Base-by-base conservation (phyloP, 2,113 vertebrate genomes). In the Dunckerocampus dactyliophorus region DNA sequence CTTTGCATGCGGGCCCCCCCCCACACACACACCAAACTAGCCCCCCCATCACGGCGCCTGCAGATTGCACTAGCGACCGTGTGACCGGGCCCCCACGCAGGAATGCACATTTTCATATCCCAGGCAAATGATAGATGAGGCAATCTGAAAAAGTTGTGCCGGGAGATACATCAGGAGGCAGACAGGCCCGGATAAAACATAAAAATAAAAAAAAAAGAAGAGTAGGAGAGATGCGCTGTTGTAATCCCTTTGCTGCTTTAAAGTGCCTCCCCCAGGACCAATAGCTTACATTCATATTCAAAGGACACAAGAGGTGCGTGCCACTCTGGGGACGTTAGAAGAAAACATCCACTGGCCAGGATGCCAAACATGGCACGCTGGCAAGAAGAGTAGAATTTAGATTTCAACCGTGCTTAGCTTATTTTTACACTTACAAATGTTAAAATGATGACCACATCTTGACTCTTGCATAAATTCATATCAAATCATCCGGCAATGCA, bases 41-140 rank as follows among this genome's bases (percentile, higher is more conserved):
- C 9, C 4, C 24, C 52, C 31, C 28, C 7, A 2, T n/a, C 28
- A 74, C 79, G 81, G 83, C 83, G 72, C 69, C 55, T 76, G 59
- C 83, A 83, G 82, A 88, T 87, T 84, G 81, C 62, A 72, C 71
- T 77, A 21, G 59, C 84, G 84, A 87, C 76, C 82, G 76, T 68
- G 71, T 74, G 74, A 76, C 81, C 76, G 59, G 63, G 69, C 64
- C 73, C 67, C 64, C 62, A 80, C 75, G 73, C 83, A 74, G 74
- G 68, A 63, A 87, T 88, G 82, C 72, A 72, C 84, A 87, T 88
- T 85, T 85, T 86, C 82, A 86, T 87, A 88, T 85, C 80, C 71
- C 74, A 19, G 39, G 20, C 76, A 80, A 76, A 67, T 91, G 90
- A 92, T 90, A 82, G 88, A 92, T 91, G 89, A 91, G 89, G 86